Conservation (phyloP, 2,888 invertebrate genomes). For the Thalpophila matura region DNA sequence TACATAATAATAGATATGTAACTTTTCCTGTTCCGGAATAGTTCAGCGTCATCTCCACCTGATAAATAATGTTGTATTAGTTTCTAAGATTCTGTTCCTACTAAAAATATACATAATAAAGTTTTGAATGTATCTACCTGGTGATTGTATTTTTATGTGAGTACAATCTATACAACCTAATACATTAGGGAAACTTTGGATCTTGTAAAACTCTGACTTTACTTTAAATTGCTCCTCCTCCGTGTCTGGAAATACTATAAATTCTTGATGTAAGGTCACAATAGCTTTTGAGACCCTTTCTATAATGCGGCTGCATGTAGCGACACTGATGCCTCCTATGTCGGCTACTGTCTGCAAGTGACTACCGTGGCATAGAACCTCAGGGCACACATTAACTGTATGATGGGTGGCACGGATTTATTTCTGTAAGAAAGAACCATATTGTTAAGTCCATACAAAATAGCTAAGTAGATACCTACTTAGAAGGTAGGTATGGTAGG, state of each 20-base stretch:
- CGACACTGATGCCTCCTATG: constrained; percentile 5
- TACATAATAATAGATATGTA: no score
- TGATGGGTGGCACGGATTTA: no score
- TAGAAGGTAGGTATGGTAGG: no score
- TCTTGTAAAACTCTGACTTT: constrained; percentile 1
- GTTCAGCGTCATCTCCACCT: constrained; percentile 17
- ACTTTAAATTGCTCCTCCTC: constrained; percentile 1
- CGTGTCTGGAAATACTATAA: background rate
- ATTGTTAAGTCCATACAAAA: no score
- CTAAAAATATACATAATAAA: no score
- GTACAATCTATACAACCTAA: constrained; percentile 19
- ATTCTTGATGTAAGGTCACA: background rate
- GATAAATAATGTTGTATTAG: background rate
- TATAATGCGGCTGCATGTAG: constrained; percentile 11
- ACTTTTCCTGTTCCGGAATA: constrained; percentile 8
- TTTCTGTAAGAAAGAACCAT: no score
- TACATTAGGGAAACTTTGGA: constrained; percentile 1
- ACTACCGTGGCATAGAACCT: no score
- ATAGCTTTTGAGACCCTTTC: background rate
- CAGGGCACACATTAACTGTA: no score
- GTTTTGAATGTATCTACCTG: background rate
- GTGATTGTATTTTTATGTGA: constrained; percentile 15
- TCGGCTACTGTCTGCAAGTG: no score
- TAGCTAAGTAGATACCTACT: no score
- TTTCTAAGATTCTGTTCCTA: background rate